Evolutionary conservation across 2,113 vertebrate species (phyloP).

Genomic region (Electrona antarctica): DNA sequence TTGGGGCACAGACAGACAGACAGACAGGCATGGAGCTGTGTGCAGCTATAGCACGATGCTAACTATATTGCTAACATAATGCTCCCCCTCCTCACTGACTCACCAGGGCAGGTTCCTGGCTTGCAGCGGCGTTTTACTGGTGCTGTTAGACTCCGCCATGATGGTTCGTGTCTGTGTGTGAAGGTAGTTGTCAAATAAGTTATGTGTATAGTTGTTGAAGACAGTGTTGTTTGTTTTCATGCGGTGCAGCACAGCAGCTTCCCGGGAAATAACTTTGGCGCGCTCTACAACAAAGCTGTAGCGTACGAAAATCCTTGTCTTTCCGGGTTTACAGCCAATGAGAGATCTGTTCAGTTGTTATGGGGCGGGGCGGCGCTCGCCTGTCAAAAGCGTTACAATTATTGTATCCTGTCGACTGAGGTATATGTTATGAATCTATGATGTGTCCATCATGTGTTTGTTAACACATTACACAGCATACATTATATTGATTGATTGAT

Average conservation of each 20-base stretch:
- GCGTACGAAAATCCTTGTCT: too few relatives aligned
- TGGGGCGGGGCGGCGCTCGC: too few relatives aligned
- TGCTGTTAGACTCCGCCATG: slow-evolving; percentile 72
- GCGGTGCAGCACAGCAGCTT: too few relatives aligned
- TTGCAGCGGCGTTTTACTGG: slow-evolving; percentile 28
- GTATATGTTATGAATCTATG: too few relatives aligned
- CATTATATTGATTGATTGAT: too few relatives aligned
- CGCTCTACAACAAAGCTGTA: slow-evolving; percentile 50
- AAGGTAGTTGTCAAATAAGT: neutral
- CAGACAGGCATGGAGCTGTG: slow-evolving; percentile 3
- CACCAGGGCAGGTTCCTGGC: slow-evolving; percentile 79
- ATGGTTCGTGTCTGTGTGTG: neutral
- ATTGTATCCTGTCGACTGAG: too few relatives aligned
- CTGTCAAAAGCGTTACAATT: too few relatives aligned
- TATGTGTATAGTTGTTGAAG: neutral
- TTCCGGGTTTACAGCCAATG: slow-evolving; percentile 43
- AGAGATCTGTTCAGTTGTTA: neutral
- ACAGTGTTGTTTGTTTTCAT: slow-evolving; percentile 50
- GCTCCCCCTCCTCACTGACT: slow-evolving; percentile 21
- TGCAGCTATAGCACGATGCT: neutral
- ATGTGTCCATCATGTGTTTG: too few relatives aligned
- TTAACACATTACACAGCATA: too few relatives aligned
- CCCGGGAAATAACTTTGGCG: slow-evolving; percentile 64
- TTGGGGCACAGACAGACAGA: too few relatives aligned
- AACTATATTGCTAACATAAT: neutral